Conservation (phyloP, 1,140 invertebrate species). For the Ectropis grisescens region DNA sequence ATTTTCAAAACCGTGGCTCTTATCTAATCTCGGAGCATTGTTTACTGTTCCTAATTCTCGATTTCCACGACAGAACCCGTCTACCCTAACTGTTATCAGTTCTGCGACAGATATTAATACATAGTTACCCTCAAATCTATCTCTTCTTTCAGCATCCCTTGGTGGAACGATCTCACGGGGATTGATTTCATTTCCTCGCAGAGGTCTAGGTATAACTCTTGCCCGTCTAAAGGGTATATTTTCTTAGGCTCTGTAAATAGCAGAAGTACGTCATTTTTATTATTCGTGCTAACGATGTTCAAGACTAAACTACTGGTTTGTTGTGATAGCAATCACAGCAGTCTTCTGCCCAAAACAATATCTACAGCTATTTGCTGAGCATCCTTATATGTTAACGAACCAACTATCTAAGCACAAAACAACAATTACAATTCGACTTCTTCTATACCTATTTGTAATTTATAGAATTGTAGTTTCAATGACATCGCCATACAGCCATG, state of each 20-base stretch:
- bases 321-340: background rate
- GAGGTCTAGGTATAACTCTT: constrained; percentile 39
- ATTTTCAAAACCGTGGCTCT: too few relatives aligned
- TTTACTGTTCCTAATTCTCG: too few relatives aligned
- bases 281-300: background rate
- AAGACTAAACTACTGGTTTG: background rate
- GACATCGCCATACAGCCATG: too few relatives aligned
- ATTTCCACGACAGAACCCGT: too few relatives aligned
- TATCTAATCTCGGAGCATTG: too few relatives aligned
- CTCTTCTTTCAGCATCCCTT: constrained; percentile 26
- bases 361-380: too few relatives aligned
- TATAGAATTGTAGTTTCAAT: too few relatives aligned
- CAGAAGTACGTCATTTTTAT: background rate
- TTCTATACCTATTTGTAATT: too few relatives aligned
- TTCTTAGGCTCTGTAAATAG: constrained; percentile 21
- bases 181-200: constrained; percentile 42
- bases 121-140: constrained; percentile 27
- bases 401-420: too few relatives aligned
- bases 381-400: too few relatives aligned
- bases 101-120: too few relatives aligned
- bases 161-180: constrained; percentile 38
- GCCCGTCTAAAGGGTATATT: constrained; percentile 42
- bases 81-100: too few relatives aligned
- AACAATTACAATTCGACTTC: background rate
- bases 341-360: background rate